A percentile compares a stretch with the other conserved stretches of the same genome.
Conservation (phyloP, 2,888 invertebrate genomes). For the Cantharis flavilabris region DNA sequence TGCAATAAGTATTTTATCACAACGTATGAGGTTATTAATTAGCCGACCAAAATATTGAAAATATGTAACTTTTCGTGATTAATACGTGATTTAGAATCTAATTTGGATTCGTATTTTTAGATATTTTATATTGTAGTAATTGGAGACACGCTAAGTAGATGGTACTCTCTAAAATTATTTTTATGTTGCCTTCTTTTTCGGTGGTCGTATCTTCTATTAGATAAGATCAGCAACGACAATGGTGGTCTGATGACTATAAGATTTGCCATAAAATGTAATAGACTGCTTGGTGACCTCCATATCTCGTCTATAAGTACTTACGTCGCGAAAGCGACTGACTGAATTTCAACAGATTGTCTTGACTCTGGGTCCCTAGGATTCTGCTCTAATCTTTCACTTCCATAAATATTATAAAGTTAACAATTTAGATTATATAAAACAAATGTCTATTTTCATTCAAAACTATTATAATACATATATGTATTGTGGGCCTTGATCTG, state of each 20-base stretch:
- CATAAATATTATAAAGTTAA: conserved; percentile 41
- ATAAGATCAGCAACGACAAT: conserved; percentile 14
- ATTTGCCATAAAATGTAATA: conserved; percentile 31
- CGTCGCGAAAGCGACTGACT: conserved; percentile 45
- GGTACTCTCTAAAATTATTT: conserved; percentile 9
- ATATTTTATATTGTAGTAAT: conserved; percentile 38
- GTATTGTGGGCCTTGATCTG: conserved; percentile 51
- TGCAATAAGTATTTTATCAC: conserved; percentile 47
- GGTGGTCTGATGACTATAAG: conserved; percentile 27
- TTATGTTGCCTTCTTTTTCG: conserved; percentile 12
- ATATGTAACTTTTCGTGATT: conserved; percentile 37
- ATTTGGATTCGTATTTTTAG: conserved; percentile 40
- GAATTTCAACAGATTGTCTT: conserved; percentile 38
- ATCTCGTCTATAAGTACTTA: conserved; percentile 31
- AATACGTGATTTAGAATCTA: conserved; percentile 40
- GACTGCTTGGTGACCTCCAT: conserved; percentile 44
- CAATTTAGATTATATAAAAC: conserved; percentile 38
- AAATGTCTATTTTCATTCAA: conserved; percentile 54
- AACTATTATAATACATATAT: conserved; percentile 47
- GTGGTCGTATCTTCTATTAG: conserved; percentile 10
- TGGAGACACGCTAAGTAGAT: conserved; percentile 38
- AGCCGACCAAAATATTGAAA: conserved; percentile 39
- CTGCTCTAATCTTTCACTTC: conserved; percentile 41
- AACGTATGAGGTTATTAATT: conserved; percentile 15
- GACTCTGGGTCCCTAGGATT: conserved; percentile 46